phyloP scores from a whole-genome alignment of 2,888 invertebrate species.

The Ochlodes sylvanus region DNA sequence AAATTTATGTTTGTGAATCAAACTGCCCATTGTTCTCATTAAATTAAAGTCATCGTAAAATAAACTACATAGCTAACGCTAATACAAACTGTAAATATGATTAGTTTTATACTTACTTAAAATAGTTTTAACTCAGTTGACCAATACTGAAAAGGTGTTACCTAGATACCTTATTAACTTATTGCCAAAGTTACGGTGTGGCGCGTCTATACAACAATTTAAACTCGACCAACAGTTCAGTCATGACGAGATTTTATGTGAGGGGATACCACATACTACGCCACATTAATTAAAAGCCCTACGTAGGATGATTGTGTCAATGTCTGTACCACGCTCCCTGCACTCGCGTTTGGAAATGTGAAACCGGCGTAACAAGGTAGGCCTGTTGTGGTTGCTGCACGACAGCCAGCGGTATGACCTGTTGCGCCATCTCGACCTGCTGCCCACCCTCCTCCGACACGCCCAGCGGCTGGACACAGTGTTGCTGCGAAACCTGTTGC shows the following conservation, averaged over 20 bases:
- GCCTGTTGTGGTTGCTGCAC: slow-evolving; percentile 87
- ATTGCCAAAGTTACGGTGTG: slow-evolving; percentile 75
- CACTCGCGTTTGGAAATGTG: slow-evolving; percentile 87
- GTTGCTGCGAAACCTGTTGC: slow-evolving; percentile 77
- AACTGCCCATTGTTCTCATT: slow-evolving; percentile 44
- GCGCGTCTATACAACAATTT: slow-evolving; percentile 53
- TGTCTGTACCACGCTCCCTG: slow-evolving; percentile 85
- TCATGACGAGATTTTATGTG: slow-evolving; percentile 59
- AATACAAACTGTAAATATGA: slow-evolving; percentile 75
- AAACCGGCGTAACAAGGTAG: slow-evolving; percentile 87
- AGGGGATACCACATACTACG: slow-evolving; percentile 51
- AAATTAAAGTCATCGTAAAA: slow-evolving; percentile 52
- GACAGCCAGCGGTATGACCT: slow-evolving; percentile 87
- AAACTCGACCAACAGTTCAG: slow-evolving; percentile 54
- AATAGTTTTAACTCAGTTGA: slow-evolving; percentile 71
- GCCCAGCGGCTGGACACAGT: slow-evolving; percentile 79
- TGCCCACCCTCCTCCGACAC: slow-evolving; percentile 80
- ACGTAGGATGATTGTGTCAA: slow-evolving; percentile 61
- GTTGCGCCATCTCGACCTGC: slow-evolving; percentile 86
- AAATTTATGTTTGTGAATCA: slow-evolving; percentile 35
- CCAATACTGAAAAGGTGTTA: slow-evolving; percentile 81
- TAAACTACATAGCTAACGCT: slow-evolving; percentile 76
- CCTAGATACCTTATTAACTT: slow-evolving; percentile 72
- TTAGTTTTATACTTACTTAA: slow-evolving; percentile 69
- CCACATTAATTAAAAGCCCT: slow-evolving; percentile 47